A percentile compares a stretch with the other conserved stretches of the same genome.
phyloP scores from a whole-genome alignment of 2,797 vertebrate species.

The Spinibarbus caldwelli region DNA sequence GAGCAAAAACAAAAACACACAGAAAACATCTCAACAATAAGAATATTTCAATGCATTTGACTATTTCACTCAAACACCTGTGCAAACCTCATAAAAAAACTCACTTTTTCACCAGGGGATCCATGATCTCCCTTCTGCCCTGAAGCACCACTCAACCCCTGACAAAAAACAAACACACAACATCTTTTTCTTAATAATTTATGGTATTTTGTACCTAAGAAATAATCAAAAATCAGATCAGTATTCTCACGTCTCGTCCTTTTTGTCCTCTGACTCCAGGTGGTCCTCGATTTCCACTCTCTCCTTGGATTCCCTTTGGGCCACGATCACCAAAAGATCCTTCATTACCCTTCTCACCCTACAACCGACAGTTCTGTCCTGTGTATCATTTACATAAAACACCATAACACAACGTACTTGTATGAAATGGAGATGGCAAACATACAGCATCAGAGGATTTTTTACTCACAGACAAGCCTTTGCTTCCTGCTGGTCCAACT shows the following conservation, averaged over 20 bases:
- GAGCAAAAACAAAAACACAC: slow-evolving; percentile 23
- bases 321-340: slow-evolving; percentile 68
- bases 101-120: slow-evolving; percentile 59
- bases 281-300: slow-evolving; percentile 68
- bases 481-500: slow-evolving; percentile 66
- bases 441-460: background rate
- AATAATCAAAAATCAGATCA: background rate
- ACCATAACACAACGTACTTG: slow-evolving; percentile 8
- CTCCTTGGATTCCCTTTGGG: slow-evolving; percentile 70
- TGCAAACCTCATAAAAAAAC: background rate
- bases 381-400: slow-evolving; percentile 38
- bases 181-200: background rate
- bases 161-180: slow-evolving; percentile 10
- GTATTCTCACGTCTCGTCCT: slow-evolving; percentile 70
- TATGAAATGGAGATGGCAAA: background rate
- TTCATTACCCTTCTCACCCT: slow-evolving; percentile 74
- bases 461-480: slow-evolving; percentile 72
- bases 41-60: background rate
- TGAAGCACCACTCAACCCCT: slow-evolving; percentile 72
- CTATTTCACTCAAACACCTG: background rate
- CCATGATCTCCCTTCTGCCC: slow-evolving; percentile 70
- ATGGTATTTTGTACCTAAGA: background rate
- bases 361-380: slow-evolving; percentile 36
- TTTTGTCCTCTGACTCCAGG: slow-evolving; percentile 67
- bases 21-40: background rate